Evolutionary conservation across 92 coral and sea anemone genomes (phyloP).

Genomic region (Zoanthus sociatus): DNA sequence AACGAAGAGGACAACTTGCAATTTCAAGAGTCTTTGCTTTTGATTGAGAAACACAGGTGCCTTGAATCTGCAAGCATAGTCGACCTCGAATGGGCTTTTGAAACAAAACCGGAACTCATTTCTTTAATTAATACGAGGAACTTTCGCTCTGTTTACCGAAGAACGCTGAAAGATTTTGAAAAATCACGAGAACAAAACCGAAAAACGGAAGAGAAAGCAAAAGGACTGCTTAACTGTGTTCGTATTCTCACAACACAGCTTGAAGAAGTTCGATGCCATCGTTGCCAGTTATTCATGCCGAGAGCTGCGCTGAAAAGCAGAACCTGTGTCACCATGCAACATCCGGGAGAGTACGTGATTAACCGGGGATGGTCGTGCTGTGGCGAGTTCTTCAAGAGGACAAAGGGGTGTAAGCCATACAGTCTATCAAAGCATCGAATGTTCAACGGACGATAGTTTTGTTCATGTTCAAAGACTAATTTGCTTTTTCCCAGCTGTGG

Average conservation of each 20-base stretch:
- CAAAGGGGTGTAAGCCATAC: constrained; percentile 92
- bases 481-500: background rate
- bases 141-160: constrained; percentile 80
- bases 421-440: constrained; percentile 81
- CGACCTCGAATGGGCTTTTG: constrained; percentile 93
- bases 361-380: constrained; percentile 97
- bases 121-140: constrained; percentile 68
- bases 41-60: constrained; percentile 79
- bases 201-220: constrained; percentile 79
- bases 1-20: constrained; percentile 78
- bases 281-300: constrained; percentile 89
- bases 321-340: constrained; percentile 90
- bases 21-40: constrained; percentile 74
- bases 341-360: constrained; percentile 80
- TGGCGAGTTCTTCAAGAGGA: constrained; percentile 85
- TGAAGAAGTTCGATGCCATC: constrained; percentile 95
- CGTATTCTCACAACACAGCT: constrained; percentile 91
- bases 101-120: constrained; percentile 75
- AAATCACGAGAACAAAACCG: constrained; percentile 73
- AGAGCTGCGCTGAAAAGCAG: constrained; percentile 93
- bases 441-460: background rate
- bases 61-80: constrained; percentile 78
- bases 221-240: constrained; percentile 86
- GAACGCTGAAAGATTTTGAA: constrained; percentile 81
- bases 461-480: background rate